Evolutionary conservation across 2,797 vertebrate species (phyloP), one percentile per base, ranked within the genome.

Genomic region (Pangasius macronema): DNA sequence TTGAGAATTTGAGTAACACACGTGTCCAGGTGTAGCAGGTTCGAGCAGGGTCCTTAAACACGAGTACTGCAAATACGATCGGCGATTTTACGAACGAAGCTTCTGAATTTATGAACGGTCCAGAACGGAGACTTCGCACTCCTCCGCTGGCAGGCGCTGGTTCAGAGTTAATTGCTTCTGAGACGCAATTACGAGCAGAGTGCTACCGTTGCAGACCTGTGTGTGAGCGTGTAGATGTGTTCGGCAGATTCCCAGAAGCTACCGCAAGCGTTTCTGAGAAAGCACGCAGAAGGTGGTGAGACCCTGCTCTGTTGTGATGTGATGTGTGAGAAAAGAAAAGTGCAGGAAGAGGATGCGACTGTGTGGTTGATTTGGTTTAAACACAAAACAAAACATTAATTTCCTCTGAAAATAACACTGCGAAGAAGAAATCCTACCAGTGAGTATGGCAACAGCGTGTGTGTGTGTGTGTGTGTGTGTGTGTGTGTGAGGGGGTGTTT

Each of bases 211-310:
- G 24, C 72, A 75, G 14, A 8, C 24, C 2, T 30, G 27, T 18
- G 33, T 22, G 42, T 1, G 42, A 24, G 42, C 39, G 3, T 30
- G 24, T 5, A 24, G 55, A 42, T 22, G 36, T 2, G 24, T n/a
- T 82, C 14, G 3, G 2, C 2, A 11, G n/a, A 33, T 61, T 81
- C 55, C 57, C 79, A 39, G 79, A 82, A 82, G 79, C 39, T n/a
- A 68, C 82, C 51, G 55, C 75, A 84, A 82, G 16, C 59, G 81
- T 89, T 88, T 87, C 87, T 81, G 63, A 88, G 89, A 91, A 88
- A 86, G 61, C n/a, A 36, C 20, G 57, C 49, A 0, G 3, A 30
- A 61, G n/a, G 30, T 13, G 39, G 10, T 7, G 67, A 73, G 53
- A 36, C 53, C 36, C 85, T 14, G 63, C 33, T 49, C 57, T 39